Evolutionary conservation across 2,113 vertebrate species (phyloP).

Genomic region (Tenebrosternarchus preto): DNA sequence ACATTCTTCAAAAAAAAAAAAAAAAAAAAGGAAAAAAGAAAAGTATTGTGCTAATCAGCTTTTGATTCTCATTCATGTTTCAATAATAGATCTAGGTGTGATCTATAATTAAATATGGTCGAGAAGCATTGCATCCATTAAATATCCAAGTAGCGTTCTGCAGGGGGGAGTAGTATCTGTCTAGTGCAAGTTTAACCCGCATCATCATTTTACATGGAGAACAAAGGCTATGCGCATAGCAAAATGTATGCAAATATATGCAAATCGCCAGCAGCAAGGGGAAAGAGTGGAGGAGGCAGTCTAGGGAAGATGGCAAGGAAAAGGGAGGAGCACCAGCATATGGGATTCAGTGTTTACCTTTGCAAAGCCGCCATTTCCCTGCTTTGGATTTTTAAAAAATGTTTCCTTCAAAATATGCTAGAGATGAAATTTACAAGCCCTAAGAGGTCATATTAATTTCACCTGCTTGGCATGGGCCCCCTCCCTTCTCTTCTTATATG

Average conservation of each 20-base stretch:
- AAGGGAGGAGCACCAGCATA: not conserved
- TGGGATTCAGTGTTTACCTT: slow-evolving; percentile 60
- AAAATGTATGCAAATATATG: slow-evolving; percentile 84
- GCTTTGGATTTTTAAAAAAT: slow-evolving; percentile 50
- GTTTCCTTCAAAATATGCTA: slow-evolving; percentile 11
- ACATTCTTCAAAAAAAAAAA: slow-evolving; percentile 55
- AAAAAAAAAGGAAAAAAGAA: slow-evolving; percentile 38
- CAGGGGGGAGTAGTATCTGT: slow-evolving; percentile 46
- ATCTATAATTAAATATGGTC: slow-evolving; percentile 63
- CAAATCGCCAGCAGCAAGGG: slow-evolving; percentile 81
- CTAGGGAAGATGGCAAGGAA: slow-evolving; percentile 28
- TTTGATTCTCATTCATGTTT: slow-evolving; percentile 38
- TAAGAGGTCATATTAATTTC: slow-evolving; percentile 53
- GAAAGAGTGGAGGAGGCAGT: slow-evolving; percentile 58
- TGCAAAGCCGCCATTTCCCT: slow-evolving; percentile 49
- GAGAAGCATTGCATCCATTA: slow-evolving; percentile 52
- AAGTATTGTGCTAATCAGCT: slow-evolving; percentile 12
- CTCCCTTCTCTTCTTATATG: slow-evolving; percentile 12
- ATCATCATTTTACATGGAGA: slow-evolving; percentile 78
- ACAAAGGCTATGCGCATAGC: slow-evolving; percentile 84
- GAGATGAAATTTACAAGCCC: slow-evolving; percentile 35
- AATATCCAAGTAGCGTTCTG: slow-evolving; percentile 62
- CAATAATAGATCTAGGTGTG: slow-evolving; percentile 3
- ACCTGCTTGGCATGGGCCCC: slow-evolving; percentile 64
- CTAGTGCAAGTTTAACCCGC: slow-evolving; percentile 60